These are phyloP conservation scores for Coremacera marginata DNA, from an alignment of 2,888 invertebrate species.

Conservation along the genomic window DNA sequence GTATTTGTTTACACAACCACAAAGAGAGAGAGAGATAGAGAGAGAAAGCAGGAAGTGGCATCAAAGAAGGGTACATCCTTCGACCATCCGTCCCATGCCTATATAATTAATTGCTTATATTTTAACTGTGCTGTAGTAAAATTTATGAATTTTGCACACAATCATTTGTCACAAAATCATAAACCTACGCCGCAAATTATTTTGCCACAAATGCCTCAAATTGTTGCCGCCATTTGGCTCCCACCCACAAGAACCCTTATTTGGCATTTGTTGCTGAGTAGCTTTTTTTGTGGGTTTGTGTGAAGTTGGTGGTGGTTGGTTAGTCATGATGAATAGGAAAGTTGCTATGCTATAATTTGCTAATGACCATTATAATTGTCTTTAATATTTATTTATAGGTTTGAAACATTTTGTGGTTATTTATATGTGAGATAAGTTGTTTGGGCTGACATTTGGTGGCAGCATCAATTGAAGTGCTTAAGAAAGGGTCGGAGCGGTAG, in stretches of 20 bases:
- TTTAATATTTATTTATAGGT: slow-evolving; percentile 31
- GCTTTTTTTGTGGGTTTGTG: neutral
- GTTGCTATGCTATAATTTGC: slow-evolving; percentile 24
- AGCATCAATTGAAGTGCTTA: neutral
- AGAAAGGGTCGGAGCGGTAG: neutral
- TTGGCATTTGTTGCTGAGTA: neutral
- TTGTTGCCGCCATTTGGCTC: neutral
- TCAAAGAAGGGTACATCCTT: neutral
- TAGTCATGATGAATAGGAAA: slow-evolving; percentile 4
- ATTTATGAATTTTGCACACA: slow-evolving; percentile 40
- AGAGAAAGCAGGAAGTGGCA: neutral
- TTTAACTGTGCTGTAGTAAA: neutral
- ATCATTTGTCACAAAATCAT: slow-evolving; percentile 63
- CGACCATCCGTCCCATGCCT: neutral
- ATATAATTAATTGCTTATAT: neutral
- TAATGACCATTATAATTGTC: slow-evolving; percentile 35
- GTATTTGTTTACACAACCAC: too few relatives aligned
- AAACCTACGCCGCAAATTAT: slow-evolving; percentile 52
- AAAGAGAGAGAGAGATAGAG: neutral
- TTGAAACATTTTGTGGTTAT: slow-evolving; percentile 9
- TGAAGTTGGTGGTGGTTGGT: neutral
- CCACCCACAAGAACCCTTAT: neutral
- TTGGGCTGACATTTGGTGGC: neutral
- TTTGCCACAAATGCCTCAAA: slow-evolving; percentile 9
- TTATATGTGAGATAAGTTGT: neutral